Evolutionary conservation across 2,888 invertebrate genomes (phyloP), one percentile per base, ranked within the genome.

Genomic region (Eilema caniola): DNA sequence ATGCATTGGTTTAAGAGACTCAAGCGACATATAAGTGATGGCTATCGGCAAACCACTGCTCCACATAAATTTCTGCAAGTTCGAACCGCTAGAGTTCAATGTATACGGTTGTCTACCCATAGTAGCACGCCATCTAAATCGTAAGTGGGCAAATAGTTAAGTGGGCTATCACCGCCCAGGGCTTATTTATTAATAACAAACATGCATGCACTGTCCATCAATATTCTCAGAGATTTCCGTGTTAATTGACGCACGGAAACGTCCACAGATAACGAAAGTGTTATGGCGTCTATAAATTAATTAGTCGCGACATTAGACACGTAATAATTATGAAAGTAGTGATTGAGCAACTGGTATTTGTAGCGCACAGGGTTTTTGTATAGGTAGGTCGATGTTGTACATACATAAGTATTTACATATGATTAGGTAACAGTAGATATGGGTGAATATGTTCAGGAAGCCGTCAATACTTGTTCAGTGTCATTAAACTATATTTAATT

Each of bases 261-360:
- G 67, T 75, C 73, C 47, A 23, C 20, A 20, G 76, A 81, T 79
- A 83, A 75, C 67, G 79, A 83, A 81, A 79, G 82, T 83, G 83
- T 79, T 76, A 73, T 83, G 81, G 83, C 82, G 74, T 66, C 70
- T 76, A 72, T 41, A 70, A 69, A 76, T 74, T 78, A 83, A 83
- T 77, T 76, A 80, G 61, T 57, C 7, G 60, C 57, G 74, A 74
- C 78, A 78, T 76, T 70, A 79, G 79, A 74, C 57, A 68, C 74
- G 74, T 78, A 74, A 75, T 83, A 69, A 82, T 72, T 76, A 65
- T 60, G 73, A 71, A 73, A 62, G 71, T 66, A 62, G 71, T 66
- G 63, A 78, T 82, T 81, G 71, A 47, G 76, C 75, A 81, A 80
- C 66, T 70, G 67, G 62, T 72, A 14, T 28, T 57, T 71, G 70